Evolutionary conservation across 2,888 invertebrate genomes (phyloP), one percentile per base, ranked within the genome.

Genomic region (Cecidostiba fungosa): DNA sequence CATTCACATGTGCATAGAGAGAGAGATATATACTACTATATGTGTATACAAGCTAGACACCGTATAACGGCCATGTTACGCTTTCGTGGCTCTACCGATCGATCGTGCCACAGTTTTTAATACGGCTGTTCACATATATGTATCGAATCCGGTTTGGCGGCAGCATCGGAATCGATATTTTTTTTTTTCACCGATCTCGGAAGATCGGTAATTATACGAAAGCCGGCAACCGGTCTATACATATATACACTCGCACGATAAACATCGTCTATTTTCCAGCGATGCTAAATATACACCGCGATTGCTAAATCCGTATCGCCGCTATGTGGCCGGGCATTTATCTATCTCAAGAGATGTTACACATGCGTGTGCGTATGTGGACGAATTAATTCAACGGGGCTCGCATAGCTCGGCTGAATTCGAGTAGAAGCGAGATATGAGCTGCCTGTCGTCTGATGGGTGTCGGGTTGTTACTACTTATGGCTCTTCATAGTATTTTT

Each of bases 251-350:
- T 26, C 32, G 39, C 36, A 47, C 54, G 79, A 80, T 72, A 70
- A 72, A 72, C 54, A 80, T 78, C 72, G n/a, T 80, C 36, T 69
- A 66, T 76, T 66, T 66, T 76, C 74, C 23, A n/a, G 74, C 89
- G 89, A 89, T 74, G 89, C 91, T 92, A 90, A 92, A 92, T 91
- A 92, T 92, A 92, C 87, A 90, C 86, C 87, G 66, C 72, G 79
- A 82, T 83, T 39, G 90, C 91, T 92, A 92, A 92, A 92, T 92
- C 90, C 88, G 92, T 92, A 90, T 89, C 89, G 77, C 59, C 70
- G 77, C 66, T 73, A 82, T 8, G 62, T 29, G 39, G 43, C 43
- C 43, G 43, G 43, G 43, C 43, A 43, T 43, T 43, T 43, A 43
- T 43, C 43, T 12, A 43, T 43, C 43, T 43, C 43, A 12, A 12